A percentile compares a stretch with the other conserved stretches of the same genome.
Evolutionary conservation across 2,888 invertebrate species (phyloP).

Genomic region (Limnephilus rhombicus): DNA sequence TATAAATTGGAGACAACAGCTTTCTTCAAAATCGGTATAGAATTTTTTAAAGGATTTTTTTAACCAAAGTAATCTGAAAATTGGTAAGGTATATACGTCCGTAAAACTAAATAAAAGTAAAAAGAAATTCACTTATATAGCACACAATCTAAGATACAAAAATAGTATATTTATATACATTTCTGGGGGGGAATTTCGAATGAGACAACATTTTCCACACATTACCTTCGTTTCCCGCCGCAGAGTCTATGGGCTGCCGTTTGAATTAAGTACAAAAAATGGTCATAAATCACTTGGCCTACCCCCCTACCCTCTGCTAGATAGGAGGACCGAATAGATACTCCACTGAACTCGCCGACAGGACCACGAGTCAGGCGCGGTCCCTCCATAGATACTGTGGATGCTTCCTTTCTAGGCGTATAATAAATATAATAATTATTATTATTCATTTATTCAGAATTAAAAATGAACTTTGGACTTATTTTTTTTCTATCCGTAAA

Average conservation of each 20-base stretch:
- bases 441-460: too few relatives aligned
- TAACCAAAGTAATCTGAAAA: too few relatives aligned
- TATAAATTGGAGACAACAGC: background rate
- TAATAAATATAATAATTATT: too few relatives aligned
- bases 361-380: background rate
- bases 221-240: constrained; percentile 54
- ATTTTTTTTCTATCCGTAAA: too few relatives aligned
- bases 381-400: too few relatives aligned
- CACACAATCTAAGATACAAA: constrained; percentile 37
- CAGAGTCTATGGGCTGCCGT: constrained; percentile 51
- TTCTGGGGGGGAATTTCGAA: constrained; percentile 47
- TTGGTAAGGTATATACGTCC: too few relatives aligned
- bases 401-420: too few relatives aligned
- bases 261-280: constrained; percentile 64
- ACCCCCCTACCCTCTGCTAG: constrained; percentile 16
- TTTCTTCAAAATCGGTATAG: background rate
- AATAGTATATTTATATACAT: background rate
- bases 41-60: background rate
- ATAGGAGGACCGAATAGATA: constrained; percentile 38
- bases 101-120: background rate
- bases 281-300: constrained; percentile 61
- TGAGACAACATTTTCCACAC: constrained; percentile 50
- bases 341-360: background rate
- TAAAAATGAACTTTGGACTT: too few relatives aligned
- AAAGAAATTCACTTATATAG: constrained; percentile 18